Percentiles rank a stretch among this genome's conserved stretches.
Conservation (phyloP, 2,113 vertebrate genomes). For the Regulus satrapa region DNA sequence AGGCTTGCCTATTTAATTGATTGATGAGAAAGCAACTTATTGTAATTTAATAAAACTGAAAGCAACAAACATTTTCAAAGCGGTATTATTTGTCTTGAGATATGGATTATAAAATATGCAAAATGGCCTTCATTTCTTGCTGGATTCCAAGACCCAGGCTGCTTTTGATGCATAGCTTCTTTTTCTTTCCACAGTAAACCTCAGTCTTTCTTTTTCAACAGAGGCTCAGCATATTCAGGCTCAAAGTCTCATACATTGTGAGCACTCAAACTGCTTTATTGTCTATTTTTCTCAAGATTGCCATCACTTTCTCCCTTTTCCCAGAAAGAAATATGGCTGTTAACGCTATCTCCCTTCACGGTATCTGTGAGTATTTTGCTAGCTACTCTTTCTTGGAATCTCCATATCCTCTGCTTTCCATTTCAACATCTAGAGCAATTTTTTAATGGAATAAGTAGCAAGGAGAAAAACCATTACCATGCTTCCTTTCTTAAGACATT, state of each 20-base stretch:
- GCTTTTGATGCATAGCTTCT: not conserved
- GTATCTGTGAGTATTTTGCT: not conserved
- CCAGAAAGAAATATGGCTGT: not conserved
- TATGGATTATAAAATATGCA: not conserved
- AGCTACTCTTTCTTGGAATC: not conserved
- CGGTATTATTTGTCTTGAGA: not conserved
- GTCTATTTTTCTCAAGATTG: not conserved
- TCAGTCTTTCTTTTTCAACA: not conserved
- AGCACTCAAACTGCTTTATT: not conserved
- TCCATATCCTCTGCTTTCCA: not conserved
- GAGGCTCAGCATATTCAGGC: not conserved
- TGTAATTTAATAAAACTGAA: slow-evolving; percentile 18
- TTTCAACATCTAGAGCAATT: not conserved
- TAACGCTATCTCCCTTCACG: not conserved
- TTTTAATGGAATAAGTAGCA: not conserved
- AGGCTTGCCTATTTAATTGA: not conserved
- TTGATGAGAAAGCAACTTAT: not conserved
- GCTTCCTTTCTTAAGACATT: not conserved
- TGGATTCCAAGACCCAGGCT: not conserved
- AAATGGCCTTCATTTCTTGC: not conserved
- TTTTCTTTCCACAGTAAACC: not conserved
- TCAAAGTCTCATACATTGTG: not conserved
- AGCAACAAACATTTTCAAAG: not conserved
- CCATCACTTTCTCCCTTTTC: not conserved
- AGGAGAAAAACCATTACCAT: not conserved